Conservation (phyloP, 2,888 invertebrate species). For the Rhyacophila evoluta region DNA sequence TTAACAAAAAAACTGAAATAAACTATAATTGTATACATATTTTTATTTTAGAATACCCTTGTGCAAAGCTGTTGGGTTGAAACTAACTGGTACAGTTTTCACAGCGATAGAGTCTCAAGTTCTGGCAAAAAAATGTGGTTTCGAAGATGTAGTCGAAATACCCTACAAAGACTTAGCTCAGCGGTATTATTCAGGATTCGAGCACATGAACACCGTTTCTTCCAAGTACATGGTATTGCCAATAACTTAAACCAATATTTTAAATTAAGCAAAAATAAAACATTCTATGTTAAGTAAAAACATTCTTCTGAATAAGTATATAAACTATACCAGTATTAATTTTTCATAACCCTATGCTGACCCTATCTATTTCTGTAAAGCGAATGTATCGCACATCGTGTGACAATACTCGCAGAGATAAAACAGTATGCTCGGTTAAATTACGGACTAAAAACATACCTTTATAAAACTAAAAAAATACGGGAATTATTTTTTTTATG, state of each 20-base stretch:
- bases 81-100: slow-evolving; percentile 68
- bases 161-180: slow-evolving; percentile 66
- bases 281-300: no score
- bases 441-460: no score
- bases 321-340: no score
- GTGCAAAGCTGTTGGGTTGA: slow-evolving; percentile 66
- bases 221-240: slow-evolving; percentile 66
- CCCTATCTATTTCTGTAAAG: no score
- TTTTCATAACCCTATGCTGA: no score
- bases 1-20: background rate
- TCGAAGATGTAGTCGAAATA: slow-evolving; percentile 62
- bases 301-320: no score
- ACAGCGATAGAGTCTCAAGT: slow-evolving; percentile 69
- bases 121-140: slow-evolving; percentile 68
- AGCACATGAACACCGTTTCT: slow-evolving; percentile 64
- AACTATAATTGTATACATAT: background rate
- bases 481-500: no score
- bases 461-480: no score
- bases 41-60: slow-evolving; percentile 64
- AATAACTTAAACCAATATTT: slow-evolving; percentile 55
- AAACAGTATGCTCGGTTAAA: no score
- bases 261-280: no score
- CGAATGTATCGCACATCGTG: no score
- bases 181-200: slow-evolving; percentile 62
- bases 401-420: no score